Base-by-base conservation (phyloP, 2,888 invertebrate genomes). In the Neoitamus cyanurus region DNA sequence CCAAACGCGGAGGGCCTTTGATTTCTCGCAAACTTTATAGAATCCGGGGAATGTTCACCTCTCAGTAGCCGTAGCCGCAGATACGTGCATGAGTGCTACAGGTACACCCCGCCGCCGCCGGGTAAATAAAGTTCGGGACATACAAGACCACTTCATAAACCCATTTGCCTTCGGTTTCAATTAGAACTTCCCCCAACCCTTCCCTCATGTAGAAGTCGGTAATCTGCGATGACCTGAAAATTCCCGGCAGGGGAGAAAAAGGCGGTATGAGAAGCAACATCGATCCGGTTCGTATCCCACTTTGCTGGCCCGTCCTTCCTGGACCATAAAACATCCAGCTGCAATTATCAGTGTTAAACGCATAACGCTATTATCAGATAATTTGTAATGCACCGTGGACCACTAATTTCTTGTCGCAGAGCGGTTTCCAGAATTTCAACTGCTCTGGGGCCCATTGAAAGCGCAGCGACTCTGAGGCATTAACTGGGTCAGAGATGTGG, bases 381-480 rank as follows among this genome's bases (percentile, higher is more conserved):
- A 84, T 84, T 84, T 84, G 84, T 70, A 80, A 80, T 84, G 70
- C 84, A 84, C 84, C 69, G 80, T 80, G 42, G 84, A 72, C 84
- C 84, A 84, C 84, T 84, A 84, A 84, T 84, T 84, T 84, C 84
- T 83, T 70, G 83, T 69, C 37, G 83, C 68, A 83, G 42, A 83
- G 69, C 70, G 83, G 25, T 69, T 83, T 34, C 42, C 42, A 13
- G 28, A 36, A 34, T 36, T 83, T 75, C 75, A n/a, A 42, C 69
- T 68, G 42, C 30, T 83, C 28, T 83, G 37, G 83, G 37, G 11
- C 42, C 9, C 68, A 36, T 83, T 42, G 69, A 3, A 28, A 9
- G 37, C 20, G n/a, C 20, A 13, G 58, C 58, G 20, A 20, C 9
- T 2, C 3, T 9, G 58, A 5, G 5, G n/a, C 42, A 7, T 34